Conservation (phyloP, 2,113 vertebrate species). For the Lepisosteus oculatus region DNA sequence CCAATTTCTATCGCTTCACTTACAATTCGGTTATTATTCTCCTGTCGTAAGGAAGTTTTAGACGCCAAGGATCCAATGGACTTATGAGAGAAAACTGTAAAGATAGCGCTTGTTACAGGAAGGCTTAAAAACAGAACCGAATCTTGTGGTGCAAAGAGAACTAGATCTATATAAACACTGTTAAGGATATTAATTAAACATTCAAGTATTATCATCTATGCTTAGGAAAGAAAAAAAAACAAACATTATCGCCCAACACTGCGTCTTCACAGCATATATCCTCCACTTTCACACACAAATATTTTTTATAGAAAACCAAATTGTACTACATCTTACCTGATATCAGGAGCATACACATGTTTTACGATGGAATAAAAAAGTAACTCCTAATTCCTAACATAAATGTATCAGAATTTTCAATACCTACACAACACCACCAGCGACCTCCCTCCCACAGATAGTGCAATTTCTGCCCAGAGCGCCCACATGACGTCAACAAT, state of each 20-base stretch:
- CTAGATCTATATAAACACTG: no score
- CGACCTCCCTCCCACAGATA: constrained; percentile 42
- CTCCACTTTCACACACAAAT: constrained; percentile 29
- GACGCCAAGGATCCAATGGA: no score
- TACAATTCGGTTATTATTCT: no score
- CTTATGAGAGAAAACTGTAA: no score
- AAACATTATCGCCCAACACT: constrained; percentile 24
- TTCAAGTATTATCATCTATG: no score
- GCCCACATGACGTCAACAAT: constrained; percentile 48
- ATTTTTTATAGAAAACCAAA: not conserved
- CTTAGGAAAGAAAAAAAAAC: constrained; percentile 7
- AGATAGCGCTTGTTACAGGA: no score
- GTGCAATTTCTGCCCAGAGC: constrained; percentile 23
- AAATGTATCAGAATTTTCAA: not conserved
- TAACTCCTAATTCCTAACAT: not conserved
- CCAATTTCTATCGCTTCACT: no score
- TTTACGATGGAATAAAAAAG: not conserved
- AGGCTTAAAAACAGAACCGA: no score
- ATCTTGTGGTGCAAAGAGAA: no score
- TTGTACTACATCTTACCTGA: constrained; percentile 39
- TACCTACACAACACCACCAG: constrained; percentile 19
- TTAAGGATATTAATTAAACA: no score
- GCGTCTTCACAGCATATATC: constrained; percentile 19
- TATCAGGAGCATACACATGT: constrained; percentile 10
- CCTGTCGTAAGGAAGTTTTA: no score